Evolutionary conservation across 2,113 vertebrate species (phyloP).

Genomic region (Alouatta palliata): DNA sequence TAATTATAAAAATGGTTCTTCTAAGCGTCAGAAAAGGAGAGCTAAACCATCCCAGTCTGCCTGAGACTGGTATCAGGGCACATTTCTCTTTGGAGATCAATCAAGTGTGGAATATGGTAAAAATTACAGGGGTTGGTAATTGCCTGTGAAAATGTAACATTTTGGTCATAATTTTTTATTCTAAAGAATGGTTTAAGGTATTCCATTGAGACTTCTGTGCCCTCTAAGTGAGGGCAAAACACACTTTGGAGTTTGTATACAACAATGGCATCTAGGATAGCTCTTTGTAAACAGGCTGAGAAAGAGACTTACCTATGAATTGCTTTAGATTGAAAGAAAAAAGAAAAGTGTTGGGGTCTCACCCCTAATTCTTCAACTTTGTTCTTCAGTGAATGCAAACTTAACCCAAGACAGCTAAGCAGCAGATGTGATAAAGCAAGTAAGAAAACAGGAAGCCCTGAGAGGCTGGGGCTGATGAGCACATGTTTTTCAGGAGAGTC

Average conservation of each 20-base stretch:
- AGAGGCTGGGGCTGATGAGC: slow-evolving; percentile 33
- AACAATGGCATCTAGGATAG: background rate
- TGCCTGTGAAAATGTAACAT: slow-evolving; percentile 1
- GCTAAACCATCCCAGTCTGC: background rate
- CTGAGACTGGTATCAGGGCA: background rate
- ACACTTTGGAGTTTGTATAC: background rate
- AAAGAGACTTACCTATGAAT: slow-evolving; percentile 6
- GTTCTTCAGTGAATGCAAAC: slow-evolving; percentile 42
- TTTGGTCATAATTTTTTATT: background rate
- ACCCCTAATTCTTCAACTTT: slow-evolving; percentile 13
- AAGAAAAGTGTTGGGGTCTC: background rate
- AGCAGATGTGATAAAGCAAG: background rate
- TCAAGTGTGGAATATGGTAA: background rate
- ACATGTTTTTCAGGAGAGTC: slow-evolving; percentile 4
- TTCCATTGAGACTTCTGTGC: background rate
- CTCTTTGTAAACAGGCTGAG: background rate
- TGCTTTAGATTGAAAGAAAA: slow-evolving; percentile 30
- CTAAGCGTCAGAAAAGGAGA: background rate
- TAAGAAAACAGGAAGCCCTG: slow-evolving; percentile 56
- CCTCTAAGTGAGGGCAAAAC: background rate
- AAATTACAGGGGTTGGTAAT: background rate
- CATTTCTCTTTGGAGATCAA: slow-evolving; percentile 19
- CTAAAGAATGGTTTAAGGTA: background rate
- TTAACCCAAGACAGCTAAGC: background rate
- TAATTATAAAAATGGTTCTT: slow-evolving; percentile 22